Evolutionary conservation across 2,888 invertebrate genomes (phyloP).

Genomic region (Drosophila mimica): DNA sequence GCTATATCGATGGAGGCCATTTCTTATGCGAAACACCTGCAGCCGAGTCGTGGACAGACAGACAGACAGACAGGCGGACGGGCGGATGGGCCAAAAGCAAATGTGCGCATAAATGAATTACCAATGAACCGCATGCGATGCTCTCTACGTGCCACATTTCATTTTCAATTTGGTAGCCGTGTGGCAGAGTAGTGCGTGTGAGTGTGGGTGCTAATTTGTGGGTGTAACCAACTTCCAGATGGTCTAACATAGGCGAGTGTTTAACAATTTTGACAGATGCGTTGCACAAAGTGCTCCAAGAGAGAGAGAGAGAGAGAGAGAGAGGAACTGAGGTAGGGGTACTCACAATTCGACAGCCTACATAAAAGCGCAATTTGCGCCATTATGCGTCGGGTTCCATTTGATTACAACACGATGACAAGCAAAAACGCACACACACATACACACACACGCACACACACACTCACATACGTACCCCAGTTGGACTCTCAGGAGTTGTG

Average conservation of each 20-base stretch:
- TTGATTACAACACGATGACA: constrained; percentile 74
- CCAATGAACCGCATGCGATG: constrained; percentile 77
- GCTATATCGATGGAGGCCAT: constrained; percentile 71
- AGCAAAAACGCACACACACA: constrained; percentile 52
- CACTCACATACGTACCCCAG: constrained; percentile 14
- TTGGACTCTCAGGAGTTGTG: constrained; percentile 21
- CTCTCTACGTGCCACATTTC: constrained; percentile 62
- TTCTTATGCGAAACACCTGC: constrained; percentile 79
- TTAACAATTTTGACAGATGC: constrained; percentile 70
- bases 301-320: background rate
- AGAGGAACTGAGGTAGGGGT: background rate
- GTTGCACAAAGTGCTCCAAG: constrained; percentile 33
- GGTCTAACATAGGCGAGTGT: constrained; percentile 44
- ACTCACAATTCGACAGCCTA: constrained; percentile 66
- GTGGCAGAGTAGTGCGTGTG: background rate
- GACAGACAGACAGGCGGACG: constrained; percentile 13
- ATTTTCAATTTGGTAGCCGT: constrained; percentile 70
- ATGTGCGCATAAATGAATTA: constrained; percentile 80
- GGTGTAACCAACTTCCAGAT: constrained; percentile 44
- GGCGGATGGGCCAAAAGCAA: constrained; percentile 42
- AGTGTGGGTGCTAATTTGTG: constrained; percentile 56
- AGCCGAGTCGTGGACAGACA: constrained; percentile 18
- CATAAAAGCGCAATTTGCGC: constrained; percentile 80
- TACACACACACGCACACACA: constrained; percentile 32
- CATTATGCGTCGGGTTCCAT: constrained; percentile 76